Percentiles rank a stretch among this genome's conserved stretches.
These are phyloP conservation scores for Luffia ferchaultella DNA, from an alignment of 2,888 invertebrate species.

Conservation along the genomic window DNA sequence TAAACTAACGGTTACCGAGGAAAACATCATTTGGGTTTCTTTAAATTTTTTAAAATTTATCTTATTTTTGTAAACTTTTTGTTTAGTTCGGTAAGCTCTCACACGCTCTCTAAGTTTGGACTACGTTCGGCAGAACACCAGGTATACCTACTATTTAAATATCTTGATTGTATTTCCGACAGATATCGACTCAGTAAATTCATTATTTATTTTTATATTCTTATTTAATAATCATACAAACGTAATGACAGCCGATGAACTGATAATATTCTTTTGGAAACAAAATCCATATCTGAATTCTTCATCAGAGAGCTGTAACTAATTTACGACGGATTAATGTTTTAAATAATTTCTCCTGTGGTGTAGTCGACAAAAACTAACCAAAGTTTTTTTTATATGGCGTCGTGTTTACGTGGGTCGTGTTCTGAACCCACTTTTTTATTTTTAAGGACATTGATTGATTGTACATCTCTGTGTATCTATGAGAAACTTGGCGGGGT, in stretches of 20 bases:
- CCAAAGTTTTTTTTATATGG: conserved; percentile 35
- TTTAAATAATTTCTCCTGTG: not conserved
- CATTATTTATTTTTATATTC: no score
- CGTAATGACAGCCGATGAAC: not conserved
- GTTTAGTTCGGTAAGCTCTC: no score
- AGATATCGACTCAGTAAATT: no score
- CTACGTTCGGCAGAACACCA: no score
- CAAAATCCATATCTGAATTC: not conserved
- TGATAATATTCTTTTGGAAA: not conserved
- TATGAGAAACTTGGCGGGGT: conserved; percentile 51
- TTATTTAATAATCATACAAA: not conserved
- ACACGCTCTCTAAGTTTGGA: no score
- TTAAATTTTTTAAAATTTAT: no score
- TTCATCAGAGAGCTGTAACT: not conserved
- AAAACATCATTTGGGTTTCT: no score
- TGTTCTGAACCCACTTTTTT: conserved; percentile 44
- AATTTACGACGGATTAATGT: not conserved
- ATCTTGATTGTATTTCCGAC: no score
- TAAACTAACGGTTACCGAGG: no score
- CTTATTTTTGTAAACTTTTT: no score
- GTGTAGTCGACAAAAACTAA: not conserved
- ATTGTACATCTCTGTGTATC: conserved; percentile 56
- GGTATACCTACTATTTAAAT: no score
- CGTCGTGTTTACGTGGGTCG: conserved; percentile 58
- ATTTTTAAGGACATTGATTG: conserved; percentile 62